Percentiles rank a stretch among this genome's conserved stretches.
phyloP scores from a whole-genome alignment of 2,888 invertebrate genomes.

The Chymomyza procnemis region DNA sequence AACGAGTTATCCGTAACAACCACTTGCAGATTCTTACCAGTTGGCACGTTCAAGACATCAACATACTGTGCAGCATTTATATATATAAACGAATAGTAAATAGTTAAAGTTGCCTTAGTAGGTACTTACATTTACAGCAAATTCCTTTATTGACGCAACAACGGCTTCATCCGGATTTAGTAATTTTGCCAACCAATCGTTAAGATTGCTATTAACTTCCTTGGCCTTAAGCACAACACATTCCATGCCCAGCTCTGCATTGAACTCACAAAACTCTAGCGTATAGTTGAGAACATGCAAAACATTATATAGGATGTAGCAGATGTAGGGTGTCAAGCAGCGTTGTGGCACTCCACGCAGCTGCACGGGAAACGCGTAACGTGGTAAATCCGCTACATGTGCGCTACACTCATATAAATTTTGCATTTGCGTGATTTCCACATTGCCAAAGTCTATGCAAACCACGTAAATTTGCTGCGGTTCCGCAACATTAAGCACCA shows the following conservation, averaged over 20 bases:
- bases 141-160: conserved; percentile 21
- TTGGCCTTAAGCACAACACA: conserved; percentile 63
- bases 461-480: conserved; percentile 61
- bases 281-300: conserved; percentile 37
- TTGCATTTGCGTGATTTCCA: conserved; percentile 59
- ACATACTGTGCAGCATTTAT: conserved; percentile 51
- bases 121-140: conserved; percentile 54
- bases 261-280: conserved; percentile 65
- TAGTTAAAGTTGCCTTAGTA: too few relatives aligned
- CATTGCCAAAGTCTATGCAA: conserved; percentile 75
- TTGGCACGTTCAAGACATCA: conserved; percentile 50
- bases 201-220: conserved; percentile 61
- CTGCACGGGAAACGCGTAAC: conserved; percentile 65
- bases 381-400: conserved; percentile 52
- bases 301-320: conserved; percentile 43
- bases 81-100: too few relatives aligned
- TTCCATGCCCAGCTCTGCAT: conserved; percentile 45
- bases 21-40: conserved; percentile 63
- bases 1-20: conserved; percentile 74
- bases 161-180: conserved; percentile 54
- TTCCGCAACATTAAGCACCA: conserved; percentile 65
- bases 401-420: conserved; percentile 62
- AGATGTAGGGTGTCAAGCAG: conserved; percentile 62
- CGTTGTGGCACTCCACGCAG: conserved; percentile 69
- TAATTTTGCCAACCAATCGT: conserved; percentile 64